Evolutionary conservation across 1,140 invertebrate species (phyloP).

Genomic region (Lineus longissimus): DNA sequence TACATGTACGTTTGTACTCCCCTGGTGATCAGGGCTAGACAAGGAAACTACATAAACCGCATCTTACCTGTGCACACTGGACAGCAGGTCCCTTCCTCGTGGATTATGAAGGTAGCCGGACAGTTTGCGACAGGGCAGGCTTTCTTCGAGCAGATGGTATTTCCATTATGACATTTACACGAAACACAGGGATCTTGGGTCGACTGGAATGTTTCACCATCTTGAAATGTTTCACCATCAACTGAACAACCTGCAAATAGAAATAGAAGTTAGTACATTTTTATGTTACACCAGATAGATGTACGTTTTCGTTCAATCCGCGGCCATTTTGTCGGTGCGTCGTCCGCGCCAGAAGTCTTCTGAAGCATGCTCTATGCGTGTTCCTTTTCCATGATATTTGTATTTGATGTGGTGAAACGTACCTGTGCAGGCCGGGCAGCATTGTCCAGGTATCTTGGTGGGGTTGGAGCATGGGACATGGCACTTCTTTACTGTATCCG

Average conservation of each 20-base stretch:
- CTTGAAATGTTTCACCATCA: conserved; percentile 26
- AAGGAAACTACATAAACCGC: no score
- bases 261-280: background rate
- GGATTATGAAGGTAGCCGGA: conserved; percentile 30
- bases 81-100: conserved; percentile 40
- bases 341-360: no score
- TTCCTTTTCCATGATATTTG: background rate
- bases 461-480: conserved; percentile 34
- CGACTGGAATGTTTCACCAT: conserved; percentile 34
- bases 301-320: no score
- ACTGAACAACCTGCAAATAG: conserved; percentile 33
- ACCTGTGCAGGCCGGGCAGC: conserved; percentile 42
- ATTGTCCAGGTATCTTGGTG: conserved; percentile 33
- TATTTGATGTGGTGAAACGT: no score
- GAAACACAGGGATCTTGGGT: conserved; percentile 38
- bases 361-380: no score
- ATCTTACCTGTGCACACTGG: conserved; percentile 35
- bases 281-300: no score
- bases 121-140: conserved; percentile 49
- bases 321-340: no score
- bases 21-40: no score
- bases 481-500: conserved; percentile 34
- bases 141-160: conserved; percentile 31
- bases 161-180: conserved; percentile 36
- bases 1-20: no score